Percentiles rank a stretch among this genome's conserved stretches.
Conservation (phyloP, 1,140 invertebrate species). For the Caenorhabditis elegans region WBcel235 BX284606.5:15659501-15660000, state of each 20-base stretch:
- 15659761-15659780: neutral
- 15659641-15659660: constrained; percentile 31
- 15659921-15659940: neutral
- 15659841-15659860: neutral
- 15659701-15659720: constrained; percentile 33
- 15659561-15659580: neutral
- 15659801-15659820: constrained; percentile 22
- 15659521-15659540: neutral
- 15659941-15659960: too few species aligned
- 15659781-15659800: constrained; percentile 33
- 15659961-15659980: neutral
- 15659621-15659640: neutral
- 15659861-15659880: neutral
- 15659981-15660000: neutral
- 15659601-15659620: neutral
- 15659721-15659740: neutral
- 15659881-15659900: neutral
- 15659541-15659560: neutral
- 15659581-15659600: constrained; percentile 13
- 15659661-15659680: constrained; percentile 14
- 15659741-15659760: neutral
- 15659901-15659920: neutral
- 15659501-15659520: neutral
- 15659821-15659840: constrained; percentile 13
- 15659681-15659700: neutral